A percentile compares a stretch with the other conserved stretches of the same genome.
Evolutionary conservation across 1,140 invertebrate genomes (phyloP).

Genomic region (Triops cancriformis): DNA sequence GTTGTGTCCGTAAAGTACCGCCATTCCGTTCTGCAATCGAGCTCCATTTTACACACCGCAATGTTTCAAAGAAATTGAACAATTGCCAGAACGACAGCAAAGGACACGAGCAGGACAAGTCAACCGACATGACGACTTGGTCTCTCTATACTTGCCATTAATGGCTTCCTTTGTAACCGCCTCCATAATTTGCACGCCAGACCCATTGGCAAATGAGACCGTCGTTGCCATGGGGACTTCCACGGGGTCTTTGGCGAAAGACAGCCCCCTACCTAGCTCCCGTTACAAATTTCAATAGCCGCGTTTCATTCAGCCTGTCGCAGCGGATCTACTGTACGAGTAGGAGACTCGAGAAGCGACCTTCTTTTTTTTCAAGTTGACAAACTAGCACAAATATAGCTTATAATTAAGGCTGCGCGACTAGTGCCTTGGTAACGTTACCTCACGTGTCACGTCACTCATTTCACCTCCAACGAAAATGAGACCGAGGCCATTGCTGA

Average conservation of each 20-base stretch:
- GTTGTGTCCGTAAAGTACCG: neutral
- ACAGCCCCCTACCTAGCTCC: neutral
- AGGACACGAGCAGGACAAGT: neutral
- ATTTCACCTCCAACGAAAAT: neutral
- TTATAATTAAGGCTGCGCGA: neutral
- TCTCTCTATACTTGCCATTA: neutral
- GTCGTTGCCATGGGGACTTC: constrained; percentile 7
- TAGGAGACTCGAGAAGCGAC: neutral
- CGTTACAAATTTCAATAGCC: neutral
- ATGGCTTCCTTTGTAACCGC: constrained; percentile 9
- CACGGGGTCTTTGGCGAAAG: constrained; percentile 3
- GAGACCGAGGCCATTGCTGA: neutral
- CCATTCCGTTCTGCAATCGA: neutral
- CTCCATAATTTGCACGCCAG: neutral
- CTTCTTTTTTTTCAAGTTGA: neutral
- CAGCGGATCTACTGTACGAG: neutral
- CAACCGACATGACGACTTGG: neutral
- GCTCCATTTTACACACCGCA: neutral
- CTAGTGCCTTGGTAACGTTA: neutral
- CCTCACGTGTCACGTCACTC: neutral
- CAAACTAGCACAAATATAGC: neutral
- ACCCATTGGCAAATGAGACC: neutral
- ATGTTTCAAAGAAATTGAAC: neutral
- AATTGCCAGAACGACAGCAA: neutral
- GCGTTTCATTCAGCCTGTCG: neutral